Percentiles rank a stretch among this genome's conserved stretches.
Conservation (phyloP, 2,888 invertebrate genomes). For the Troilus luridus region DNA sequence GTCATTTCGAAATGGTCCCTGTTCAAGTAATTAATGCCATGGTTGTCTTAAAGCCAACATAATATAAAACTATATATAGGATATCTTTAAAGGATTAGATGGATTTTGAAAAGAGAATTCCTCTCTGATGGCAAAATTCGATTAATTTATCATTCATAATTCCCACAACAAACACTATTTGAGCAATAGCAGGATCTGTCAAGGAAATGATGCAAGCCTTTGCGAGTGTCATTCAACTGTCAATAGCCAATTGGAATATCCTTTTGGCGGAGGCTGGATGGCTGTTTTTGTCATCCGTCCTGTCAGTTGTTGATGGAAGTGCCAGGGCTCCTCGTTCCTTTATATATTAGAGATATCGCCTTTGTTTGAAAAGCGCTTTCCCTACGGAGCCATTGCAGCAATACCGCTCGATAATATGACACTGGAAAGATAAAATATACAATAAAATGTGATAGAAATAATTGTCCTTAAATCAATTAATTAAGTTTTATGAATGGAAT, state of each 20-base stretch:
- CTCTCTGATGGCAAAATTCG: not conserved
- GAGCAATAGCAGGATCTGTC: not conserved
- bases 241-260: constrained; percentile 39
- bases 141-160: not conserved
- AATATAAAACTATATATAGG: not conserved
- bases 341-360: not conserved
- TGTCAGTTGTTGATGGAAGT: constrained; percentile 21
- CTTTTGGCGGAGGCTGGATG: not conserved
- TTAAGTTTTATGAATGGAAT: no score
- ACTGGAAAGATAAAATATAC: no score
- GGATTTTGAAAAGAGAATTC: not conserved
- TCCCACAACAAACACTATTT: not conserved
- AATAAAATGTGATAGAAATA: no score
- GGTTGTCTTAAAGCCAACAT: no score
- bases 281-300: constrained; percentile 9
- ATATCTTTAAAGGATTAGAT: not conserved
- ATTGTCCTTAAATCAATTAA: no score
- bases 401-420: not conserved
- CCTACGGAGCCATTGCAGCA: not conserved
- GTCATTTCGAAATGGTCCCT: no score
- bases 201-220: not conserved
- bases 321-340: not conserved
- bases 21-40: no score
- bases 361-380: constrained; percentile 22
- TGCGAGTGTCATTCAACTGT: constrained; percentile 17